A percentile compares a stretch with the other conserved stretches of the same genome.
These are phyloP conservation scores for Stramonita haemastoma DNA, from an alignment of 2,888 invertebrate species.

Conservation along the genomic window DNA sequence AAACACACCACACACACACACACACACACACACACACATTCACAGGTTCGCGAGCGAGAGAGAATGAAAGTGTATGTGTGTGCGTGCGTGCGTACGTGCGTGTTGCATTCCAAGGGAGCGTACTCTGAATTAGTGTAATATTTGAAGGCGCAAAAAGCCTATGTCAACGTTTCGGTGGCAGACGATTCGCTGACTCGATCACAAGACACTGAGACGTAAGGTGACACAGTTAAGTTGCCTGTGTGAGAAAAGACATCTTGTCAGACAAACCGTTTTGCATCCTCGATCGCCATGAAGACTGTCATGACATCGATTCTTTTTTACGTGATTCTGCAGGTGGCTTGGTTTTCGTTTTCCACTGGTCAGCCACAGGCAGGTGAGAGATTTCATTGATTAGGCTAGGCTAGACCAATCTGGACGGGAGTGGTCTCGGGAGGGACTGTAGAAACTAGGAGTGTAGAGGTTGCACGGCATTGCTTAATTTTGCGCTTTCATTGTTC, in stretches of 20 bases:
- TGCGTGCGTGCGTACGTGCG: not conserved
- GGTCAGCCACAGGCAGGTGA: conserved; percentile 25
- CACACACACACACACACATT: no score
- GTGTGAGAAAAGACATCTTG: not conserved
- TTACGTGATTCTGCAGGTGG: not conserved
- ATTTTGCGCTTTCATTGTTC: no score
- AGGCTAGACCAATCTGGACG: not conserved
- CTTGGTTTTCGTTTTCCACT: conserved; percentile 21
- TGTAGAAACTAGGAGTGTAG: not conserved
- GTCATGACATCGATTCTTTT: not conserved
- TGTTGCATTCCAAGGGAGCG: not conserved
- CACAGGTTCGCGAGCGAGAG: not conserved
- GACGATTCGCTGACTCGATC: conserved; percentile 12
- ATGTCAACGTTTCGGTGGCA: conserved; percentile 26
- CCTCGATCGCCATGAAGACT: not conserved
- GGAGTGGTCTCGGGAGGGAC: not conserved
- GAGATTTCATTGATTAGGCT: not conserved
- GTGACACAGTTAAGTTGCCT: not conserved
- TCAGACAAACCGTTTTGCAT: not conserved
- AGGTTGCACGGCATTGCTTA: not conserved
- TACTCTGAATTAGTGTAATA: not conserved
- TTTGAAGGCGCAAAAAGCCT: conserved; percentile 12
- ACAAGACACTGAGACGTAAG: conserved; percentile 16
- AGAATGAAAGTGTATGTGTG: not conserved
- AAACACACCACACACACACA: no score